Base-by-base conservation (phyloP, 1,140 invertebrate species). In the Zaprionus gabonicus region DNA sequence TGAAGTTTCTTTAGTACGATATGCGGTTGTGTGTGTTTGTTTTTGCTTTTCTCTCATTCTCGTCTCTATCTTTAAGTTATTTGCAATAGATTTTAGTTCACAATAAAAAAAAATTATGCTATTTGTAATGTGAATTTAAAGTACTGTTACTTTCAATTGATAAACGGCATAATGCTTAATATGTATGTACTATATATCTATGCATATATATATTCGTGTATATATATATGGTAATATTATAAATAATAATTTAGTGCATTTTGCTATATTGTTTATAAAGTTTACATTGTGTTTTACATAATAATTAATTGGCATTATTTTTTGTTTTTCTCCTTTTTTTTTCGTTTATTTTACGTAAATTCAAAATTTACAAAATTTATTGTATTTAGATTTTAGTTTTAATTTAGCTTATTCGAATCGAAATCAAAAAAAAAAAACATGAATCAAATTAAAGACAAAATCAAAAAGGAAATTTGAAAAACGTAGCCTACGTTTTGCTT, bases 331-430 rank as follows among this genome's bases (percentile, higher is more conserved):
- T n/a, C 44, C 60, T 63, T n/a, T 36, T 38, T 57, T 41, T 31
- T 57, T 78, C 36, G 69, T 31, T 15, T 56, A 13, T 76, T 70
- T 81, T 85, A 76, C 73, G 84, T 88, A 88, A 88, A 88, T 88
- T 88, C 76, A 84, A 73, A 88, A 88, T 88, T 88, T 88, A 88
- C 84, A 90, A 84, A 80, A 64, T 79, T 90, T 90, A 91, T 84
- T 85, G 85, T 91, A 73, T 80, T 82, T 71, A 71, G 41, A 56
- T 67, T 64, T 65, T 55, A 17, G 31, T 76, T 70, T 73, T 70
- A 51, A 58, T 65, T 23, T 68, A 59, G 10, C 20, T 58, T 60
- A 65, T 58, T 36, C 67, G 44, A 20, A 27, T 28, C 17, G 17
- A 71, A 73, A 73, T 28, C 7, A 69, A 69, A 62, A 55, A 34